Percentiles rank a stretch among this genome's conserved stretches.
Evolutionary conservation across 2,113 vertebrate species (phyloP).

Genomic region (Microcebus griseorufus): DNA sequence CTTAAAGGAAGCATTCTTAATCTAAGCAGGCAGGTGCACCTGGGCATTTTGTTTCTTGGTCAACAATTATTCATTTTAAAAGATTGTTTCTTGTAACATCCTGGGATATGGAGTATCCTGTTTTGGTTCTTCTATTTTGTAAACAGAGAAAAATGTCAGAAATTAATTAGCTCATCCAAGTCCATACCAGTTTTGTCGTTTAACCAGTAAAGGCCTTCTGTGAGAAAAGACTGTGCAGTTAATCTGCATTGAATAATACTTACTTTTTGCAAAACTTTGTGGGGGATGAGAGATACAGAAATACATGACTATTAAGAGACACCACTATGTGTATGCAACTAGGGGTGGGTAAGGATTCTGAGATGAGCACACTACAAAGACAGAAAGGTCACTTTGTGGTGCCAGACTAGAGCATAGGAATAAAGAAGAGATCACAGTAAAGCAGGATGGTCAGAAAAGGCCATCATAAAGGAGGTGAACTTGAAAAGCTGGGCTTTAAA

Average conservation of each 20-base stretch:
- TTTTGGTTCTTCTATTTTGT: constrained; percentile 70
- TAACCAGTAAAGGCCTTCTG: neutral
- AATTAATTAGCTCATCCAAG: constrained; percentile 49
- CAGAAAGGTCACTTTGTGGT: neutral
- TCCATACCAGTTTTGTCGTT: neutral
- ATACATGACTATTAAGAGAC: neutral
- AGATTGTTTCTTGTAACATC: constrained; percentile 63
- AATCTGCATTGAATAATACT: neutral
- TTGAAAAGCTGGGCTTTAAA: neutral
- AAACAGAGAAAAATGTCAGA: constrained; percentile 58
- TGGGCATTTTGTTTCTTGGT: constrained; percentile 51
- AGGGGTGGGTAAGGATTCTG: neutral
- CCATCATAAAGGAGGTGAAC: neutral
- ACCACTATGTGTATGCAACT: too few relatives aligned
- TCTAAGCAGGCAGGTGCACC: constrained; percentile 37
- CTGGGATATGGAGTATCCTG: constrained; percentile 61
- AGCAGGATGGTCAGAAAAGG: neutral
- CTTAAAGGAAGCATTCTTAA: constrained; percentile 63
- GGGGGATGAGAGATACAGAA: neutral
- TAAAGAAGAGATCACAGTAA: neutral
- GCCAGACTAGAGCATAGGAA: neutral
- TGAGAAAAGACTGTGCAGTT: neutral
- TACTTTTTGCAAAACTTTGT: neutral
- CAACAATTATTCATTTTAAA: constrained; percentile 68
- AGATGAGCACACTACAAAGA: neutral